Evolutionary conservation across 2,888 invertebrate genomes (phyloP), one percentile per base, ranked within the genome.

Genomic region (Aricia artaxerxes): DNA sequence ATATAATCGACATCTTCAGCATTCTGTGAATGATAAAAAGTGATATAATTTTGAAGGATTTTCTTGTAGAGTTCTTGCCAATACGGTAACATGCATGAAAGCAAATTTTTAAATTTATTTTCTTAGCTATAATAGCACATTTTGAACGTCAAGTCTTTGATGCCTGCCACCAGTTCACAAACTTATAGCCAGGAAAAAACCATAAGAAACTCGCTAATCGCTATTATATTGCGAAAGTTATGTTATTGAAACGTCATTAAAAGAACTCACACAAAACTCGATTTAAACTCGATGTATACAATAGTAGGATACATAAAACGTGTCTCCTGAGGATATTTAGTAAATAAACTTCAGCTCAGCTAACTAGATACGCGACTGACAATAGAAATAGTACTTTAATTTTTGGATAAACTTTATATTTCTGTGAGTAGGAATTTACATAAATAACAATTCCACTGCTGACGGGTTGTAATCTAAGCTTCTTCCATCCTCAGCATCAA

Each of bases 311-410:
- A 11, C 31, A n/a, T 75, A 49, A 49, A 24, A 89, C 88, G 83
- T 83, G 87, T 90, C 90, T 89, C 90, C 83, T 80, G 89, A 87
- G 93, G 89, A 93, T 94, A 93, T 93, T 93, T 93, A 91, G 90
- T 90, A 90, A 91, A 91, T 89, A 93, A 93, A 93, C 93, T 93
- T 91, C 73, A 73, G 80, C 80, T 81, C 80, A 80, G 79, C 80
- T 82, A 83, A 82, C 81, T 81, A 60, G 80, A 81, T 77, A 72
- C 69, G 80, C 78, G 81, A 75, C 49, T 81, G 80, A 83, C 82
- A 81, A 81, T 83, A 82, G 79, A 76, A 80, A 80, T 49, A 44
- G 73, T 61, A 77, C 77, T 79, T 79, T 75, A 75, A 75, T 53
- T 75, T 75, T 75, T 53, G 31, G 75, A 31, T 73, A 40, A 73